phyloP scores from a whole-genome alignment of 2,888 invertebrate species.

The Cenopis cana region DNA sequence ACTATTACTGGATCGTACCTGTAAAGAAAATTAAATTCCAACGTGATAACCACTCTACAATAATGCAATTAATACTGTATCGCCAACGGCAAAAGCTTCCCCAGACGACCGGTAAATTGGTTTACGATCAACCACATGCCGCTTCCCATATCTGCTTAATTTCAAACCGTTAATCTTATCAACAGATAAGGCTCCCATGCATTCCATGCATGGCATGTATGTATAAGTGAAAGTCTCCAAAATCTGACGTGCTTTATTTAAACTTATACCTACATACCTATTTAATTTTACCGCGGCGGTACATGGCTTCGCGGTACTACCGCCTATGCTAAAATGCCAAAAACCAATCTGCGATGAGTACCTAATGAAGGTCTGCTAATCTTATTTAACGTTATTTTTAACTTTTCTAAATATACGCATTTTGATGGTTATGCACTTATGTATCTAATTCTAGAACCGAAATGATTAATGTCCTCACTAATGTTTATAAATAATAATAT shows the following conservation, averaged over 20 bases:
- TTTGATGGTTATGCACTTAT: too few relatives aligned
- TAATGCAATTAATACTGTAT: constrained; percentile 10
- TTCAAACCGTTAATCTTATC: constrained; percentile 41
- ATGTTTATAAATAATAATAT: background rate
- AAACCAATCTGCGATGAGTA: background rate
- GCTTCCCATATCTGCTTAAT: constrained; percentile 37
- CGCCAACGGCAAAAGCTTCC: constrained; percentile 9
- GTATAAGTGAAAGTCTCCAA: background rate
- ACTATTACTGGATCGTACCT: too few relatives aligned
- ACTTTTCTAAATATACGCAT: background rate
- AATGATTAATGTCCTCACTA: background rate
- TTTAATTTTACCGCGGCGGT: too few relatives aligned
- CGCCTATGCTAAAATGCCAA: background rate
- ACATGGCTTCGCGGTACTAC: too few relatives aligned
- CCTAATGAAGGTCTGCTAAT: background rate
- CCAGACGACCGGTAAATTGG: constrained; percentile 14
- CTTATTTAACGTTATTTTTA: constrained; percentile 12
- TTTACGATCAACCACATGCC: constrained; percentile 25
- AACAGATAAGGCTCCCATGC: constrained; percentile 29
- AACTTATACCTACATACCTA: background rate
- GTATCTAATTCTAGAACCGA: background rate
- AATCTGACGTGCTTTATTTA: background rate
- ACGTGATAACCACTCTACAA: too few relatives aligned
- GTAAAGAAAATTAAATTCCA: too few relatives aligned
- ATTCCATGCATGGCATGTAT: constrained; percentile 20